A percentile compares a stretch with the other conserved stretches of the same genome.
Evolutionary conservation across 2,797 vertebrate genomes (phyloP).

Genomic region (Macropus fuliginosus): DNA sequence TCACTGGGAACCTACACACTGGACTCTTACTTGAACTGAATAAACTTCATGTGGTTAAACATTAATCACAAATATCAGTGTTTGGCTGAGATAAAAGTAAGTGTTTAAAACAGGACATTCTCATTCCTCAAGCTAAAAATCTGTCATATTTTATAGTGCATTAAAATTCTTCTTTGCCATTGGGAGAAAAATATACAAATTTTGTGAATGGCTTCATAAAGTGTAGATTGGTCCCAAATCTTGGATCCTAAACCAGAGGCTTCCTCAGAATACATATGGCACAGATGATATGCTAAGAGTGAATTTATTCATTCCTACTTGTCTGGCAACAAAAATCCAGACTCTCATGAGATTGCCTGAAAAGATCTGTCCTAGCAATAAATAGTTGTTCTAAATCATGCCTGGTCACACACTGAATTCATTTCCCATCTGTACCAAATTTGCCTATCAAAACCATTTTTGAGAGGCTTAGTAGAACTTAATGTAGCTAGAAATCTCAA

Average conservation of each 20-base stretch:
- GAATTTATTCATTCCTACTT: slow-evolving; percentile 37
- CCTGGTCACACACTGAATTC: slow-evolving; percentile 19
- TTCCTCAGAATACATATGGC: neutral
- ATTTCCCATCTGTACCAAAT: slow-evolving; percentile 50
- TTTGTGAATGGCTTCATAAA: neutral
- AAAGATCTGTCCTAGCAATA: slow-evolving; percentile 47
- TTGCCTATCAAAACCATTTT: slow-evolving; percentile 54
- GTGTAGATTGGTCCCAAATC: neutral
- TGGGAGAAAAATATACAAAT: slow-evolving; percentile 17
- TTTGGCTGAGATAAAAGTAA: slow-evolving; percentile 75
- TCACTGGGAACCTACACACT: slow-evolving; percentile 69
- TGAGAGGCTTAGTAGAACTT: slow-evolving; percentile 50
- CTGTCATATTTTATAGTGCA: slow-evolving; percentile 17
- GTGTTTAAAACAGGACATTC: slow-evolving; percentile 60
- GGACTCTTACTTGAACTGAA: slow-evolving; percentile 68
- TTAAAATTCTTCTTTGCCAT: neutral
- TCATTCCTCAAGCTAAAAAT: slow-evolving; percentile 54
- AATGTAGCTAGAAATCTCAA: slow-evolving; percentile 59
- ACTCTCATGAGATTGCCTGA: slow-evolving; percentile 16
- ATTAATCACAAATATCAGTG: slow-evolving; percentile 82
- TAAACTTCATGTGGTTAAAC: slow-evolving; percentile 80
- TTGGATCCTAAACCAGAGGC: slow-evolving; percentile 37
- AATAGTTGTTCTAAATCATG: slow-evolving; percentile 51
- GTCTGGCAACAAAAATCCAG: neutral
- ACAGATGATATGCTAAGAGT: slow-evolving; percentile 48